phyloP scores from a whole-genome alignment of 2,888 invertebrate genomes.

The Pyrrhosoma nymphula region DNA sequence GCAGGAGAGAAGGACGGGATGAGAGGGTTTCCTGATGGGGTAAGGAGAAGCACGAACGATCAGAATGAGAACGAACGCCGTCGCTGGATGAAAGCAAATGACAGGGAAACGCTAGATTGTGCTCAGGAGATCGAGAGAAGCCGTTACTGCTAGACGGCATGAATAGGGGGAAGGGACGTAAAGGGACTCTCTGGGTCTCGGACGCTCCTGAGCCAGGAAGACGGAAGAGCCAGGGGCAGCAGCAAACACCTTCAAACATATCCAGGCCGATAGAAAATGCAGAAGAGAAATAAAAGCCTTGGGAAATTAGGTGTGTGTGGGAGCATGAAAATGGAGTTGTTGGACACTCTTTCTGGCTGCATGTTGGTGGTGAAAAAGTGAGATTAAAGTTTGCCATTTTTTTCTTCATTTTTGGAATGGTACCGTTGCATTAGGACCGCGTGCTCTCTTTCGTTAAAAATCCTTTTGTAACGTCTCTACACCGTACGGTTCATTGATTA shows the following conservation, averaged over 20 bases:
- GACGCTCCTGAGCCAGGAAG: too few species aligned
- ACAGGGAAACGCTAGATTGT: neutral
- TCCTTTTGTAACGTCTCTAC: too few species aligned
- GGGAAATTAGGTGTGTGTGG: neutral
- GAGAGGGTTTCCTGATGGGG: neutral
- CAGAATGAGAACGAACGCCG: neutral
- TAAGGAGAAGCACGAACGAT: neutral
- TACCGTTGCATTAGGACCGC: too few species aligned
- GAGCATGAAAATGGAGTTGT: neutral
- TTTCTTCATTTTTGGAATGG: too few species aligned
- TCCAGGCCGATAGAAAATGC: neutral
- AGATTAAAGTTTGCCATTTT: too few species aligned
- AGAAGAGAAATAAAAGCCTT: neutral
- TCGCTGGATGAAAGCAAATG: neutral
- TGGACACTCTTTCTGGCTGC: neutral
- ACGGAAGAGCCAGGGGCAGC: too few species aligned
- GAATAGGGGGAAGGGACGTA: neutral
- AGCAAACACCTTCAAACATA: neutral
- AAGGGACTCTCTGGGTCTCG: too few species aligned
- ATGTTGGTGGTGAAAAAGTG: neutral
- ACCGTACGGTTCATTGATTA: too few species aligned
- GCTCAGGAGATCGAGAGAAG: neutral
- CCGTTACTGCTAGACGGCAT: neutral
- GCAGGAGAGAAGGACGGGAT: neutral
- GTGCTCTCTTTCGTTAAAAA: too few species aligned